Percentiles rank a stretch among this genome's conserved stretches.
These are phyloP conservation scores for Antidorcas marsupialis DNA, from an alignment of 2,113 vertebrate genomes.

Conservation along the genomic window DNA sequence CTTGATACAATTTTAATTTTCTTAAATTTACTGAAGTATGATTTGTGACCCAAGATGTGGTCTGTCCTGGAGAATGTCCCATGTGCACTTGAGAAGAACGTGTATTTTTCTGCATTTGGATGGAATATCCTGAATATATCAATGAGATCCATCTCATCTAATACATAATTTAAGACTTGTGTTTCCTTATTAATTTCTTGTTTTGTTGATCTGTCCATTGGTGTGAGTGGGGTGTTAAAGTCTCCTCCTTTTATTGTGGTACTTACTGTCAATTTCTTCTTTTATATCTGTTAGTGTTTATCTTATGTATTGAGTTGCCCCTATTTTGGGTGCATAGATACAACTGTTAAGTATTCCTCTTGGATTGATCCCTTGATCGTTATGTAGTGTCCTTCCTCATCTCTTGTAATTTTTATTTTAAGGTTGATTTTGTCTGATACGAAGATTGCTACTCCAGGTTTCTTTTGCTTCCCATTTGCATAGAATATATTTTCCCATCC, in stretches of 20 bases:
- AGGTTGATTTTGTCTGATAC: not conserved
- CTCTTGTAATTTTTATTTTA: not conserved
- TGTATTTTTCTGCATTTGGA: not conserved
- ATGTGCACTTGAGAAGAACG: not conserved
- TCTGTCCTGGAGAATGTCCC: not conserved
- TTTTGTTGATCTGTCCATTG: not conserved
- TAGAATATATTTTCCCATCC: not conserved
- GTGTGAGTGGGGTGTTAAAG: not conserved
- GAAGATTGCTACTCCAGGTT: not conserved
- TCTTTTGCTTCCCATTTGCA: not conserved
- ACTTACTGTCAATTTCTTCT: not conserved
- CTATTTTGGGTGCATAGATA: not conserved
- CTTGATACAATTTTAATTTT: not conserved
- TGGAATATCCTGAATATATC: not conserved
- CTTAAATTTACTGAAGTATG: not conserved
- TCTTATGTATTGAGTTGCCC: not conserved
- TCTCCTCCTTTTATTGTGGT: not conserved
- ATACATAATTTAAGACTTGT: not conserved
- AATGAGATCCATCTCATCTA: not conserved
- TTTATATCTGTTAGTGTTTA: not conserved
- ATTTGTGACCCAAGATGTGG: not conserved
- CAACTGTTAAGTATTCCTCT: not conserved
- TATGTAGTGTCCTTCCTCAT: accelerated
- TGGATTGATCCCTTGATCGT: not conserved
- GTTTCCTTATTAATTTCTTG: not conserved